Conservation (phyloP, 1,140 invertebrate species). For the Panulirus ornatus region DNA sequence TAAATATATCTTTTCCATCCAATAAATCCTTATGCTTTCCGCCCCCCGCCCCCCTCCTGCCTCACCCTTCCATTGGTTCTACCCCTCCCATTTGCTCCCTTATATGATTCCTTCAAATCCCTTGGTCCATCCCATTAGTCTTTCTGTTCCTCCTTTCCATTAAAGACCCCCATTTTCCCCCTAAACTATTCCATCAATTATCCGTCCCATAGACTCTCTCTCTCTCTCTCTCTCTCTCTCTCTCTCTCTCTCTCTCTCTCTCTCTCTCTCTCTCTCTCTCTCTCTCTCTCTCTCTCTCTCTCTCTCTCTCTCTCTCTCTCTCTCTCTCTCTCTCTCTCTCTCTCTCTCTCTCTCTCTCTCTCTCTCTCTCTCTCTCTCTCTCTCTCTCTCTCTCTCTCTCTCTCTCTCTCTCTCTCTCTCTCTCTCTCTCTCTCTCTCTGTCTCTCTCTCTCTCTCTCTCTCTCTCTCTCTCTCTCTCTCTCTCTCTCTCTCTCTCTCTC, state of each 20-base stretch:
- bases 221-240: not conserved
- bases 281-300: too few species aligned
- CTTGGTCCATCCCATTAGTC: too few species aligned
- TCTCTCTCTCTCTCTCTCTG: not conserved
- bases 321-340: constrained; percentile 12
- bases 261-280: not conserved
- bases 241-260: not conserved
- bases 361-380: constrained; percentile 13
- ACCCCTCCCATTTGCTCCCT: too few species aligned
- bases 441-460: constrained; percentile 21
- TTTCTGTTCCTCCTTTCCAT: too few species aligned
- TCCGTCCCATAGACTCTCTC: too few species aligned
- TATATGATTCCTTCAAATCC: too few species aligned
- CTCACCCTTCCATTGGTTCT: too few species aligned
- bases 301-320: not conserved
- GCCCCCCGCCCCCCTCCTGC: too few species aligned
- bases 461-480: constrained; percentile 8
- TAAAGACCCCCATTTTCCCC: too few species aligned
- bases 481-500: not conserved
- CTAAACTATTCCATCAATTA: too few species aligned
- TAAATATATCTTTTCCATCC: too few species aligned
- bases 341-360: not conserved
- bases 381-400: not conserved
- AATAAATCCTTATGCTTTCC: too few species aligned
- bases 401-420: not conserved